Evolutionary conservation across 1,140 invertebrate genomes (phyloP), one percentile per base, ranked within the genome.

Genomic region (Chelonus insularis): DNA sequence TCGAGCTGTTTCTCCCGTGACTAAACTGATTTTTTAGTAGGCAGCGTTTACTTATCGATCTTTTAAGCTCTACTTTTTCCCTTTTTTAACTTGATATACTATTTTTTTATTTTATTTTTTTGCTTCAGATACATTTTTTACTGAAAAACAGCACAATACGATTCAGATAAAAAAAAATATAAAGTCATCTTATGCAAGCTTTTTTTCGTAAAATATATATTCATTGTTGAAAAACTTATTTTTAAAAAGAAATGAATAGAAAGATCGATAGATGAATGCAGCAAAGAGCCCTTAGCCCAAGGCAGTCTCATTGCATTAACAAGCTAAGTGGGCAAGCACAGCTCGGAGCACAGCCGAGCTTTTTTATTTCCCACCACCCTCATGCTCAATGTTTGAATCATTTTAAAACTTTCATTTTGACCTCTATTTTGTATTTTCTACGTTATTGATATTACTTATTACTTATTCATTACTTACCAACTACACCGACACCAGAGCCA

Each of bases 401-500:
- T 73, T 73, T 36, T 71, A 70, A 9, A 54, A 21, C 32, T 43
- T 32, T 56, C 18, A 23, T 9, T 37, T 36, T 56, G 9, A 20
- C n/a, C 41, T 20, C 29, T n/a, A 25, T 57, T 55, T 61, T 25
- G 54, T 57, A 20, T 61, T 59, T 54, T 47, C 41, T 69, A 48
- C 65, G 71, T 70, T 72, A 74, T 76, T 75, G 72, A 75, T 78
- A 77, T 67, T 59, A 71, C 67, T 71, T 70, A 74, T 67, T 54
- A 70, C 66, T 69, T 71, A 72, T 74, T 69, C 71, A 72, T 75
- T 68, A 76, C 72, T 68, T 72, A 76, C 68, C 71, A 72, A 78
- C 73, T 62, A 80, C 78, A 80, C 75, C 73, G 74, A 80, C 77
- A 80, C 75, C 79, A 80, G 78, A 77, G 77, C 77, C 77, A 80